Conservation (phyloP, 1,140 invertebrate species). For the Eumaeus atala region DNA sequence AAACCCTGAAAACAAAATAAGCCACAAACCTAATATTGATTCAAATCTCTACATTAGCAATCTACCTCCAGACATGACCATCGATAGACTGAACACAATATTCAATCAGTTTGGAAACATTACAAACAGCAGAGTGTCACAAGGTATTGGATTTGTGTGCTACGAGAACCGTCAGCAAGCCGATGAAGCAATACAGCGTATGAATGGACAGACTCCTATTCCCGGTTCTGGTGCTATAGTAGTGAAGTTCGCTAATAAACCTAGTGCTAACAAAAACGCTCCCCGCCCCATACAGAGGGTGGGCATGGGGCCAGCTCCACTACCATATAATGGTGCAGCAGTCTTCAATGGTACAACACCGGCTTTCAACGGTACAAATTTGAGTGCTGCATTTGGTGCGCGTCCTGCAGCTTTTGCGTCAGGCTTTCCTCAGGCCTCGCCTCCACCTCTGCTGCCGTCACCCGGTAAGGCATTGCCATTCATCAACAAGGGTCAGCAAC, state of each 20-base stretch:
- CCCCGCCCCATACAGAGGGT: constrained; percentile 40
- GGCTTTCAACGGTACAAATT: constrained; percentile 53
- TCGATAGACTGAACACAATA: constrained; percentile 60
- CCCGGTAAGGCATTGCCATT: constrained; percentile 69
- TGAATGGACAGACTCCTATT: constrained; percentile 63
- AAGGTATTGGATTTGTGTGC: constrained; percentile 71
- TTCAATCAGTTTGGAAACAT: constrained; percentile 65
- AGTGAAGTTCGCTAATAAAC: constrained; percentile 72
- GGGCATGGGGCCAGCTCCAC: constrained; percentile 35
- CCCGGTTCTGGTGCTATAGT: constrained; percentile 58
- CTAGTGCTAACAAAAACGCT: constrained; percentile 54
- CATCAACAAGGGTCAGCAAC: constrained; percentile 70
- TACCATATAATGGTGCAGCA: constrained; percentile 52
- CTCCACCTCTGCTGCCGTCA: constrained; percentile 63
- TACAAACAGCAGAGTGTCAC: constrained; percentile 67
- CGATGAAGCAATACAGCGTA: constrained; percentile 66
- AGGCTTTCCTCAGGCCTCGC: constrained; percentile 58
- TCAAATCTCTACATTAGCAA: constrained; percentile 72
- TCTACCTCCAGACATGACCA: constrained; percentile 67
- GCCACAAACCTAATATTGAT: constrained; percentile 66
- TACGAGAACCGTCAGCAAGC: constrained; percentile 63
- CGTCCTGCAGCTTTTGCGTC: constrained; percentile 46
- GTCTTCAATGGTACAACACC: constrained; percentile 52
- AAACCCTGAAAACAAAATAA: constrained; percentile 69
- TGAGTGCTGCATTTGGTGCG: constrained; percentile 53